phyloP scores from a whole-genome alignment of 2,113 vertebrate species.

The Meleagris gallopavo region DNA sequence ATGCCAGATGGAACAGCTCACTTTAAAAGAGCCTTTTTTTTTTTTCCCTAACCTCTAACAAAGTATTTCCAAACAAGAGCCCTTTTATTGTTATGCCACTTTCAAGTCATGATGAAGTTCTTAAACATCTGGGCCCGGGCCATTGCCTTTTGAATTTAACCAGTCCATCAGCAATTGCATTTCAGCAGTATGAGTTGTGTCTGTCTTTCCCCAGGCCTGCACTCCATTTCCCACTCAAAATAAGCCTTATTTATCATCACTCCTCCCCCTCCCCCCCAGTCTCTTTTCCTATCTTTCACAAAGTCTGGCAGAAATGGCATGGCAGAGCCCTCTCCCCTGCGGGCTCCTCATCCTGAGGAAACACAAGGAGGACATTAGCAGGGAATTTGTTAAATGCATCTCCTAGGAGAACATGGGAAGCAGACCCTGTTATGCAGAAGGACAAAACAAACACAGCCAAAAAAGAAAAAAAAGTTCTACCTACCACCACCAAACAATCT shows the following conservation, averaged over 20 bases:
- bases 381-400: not conserved
- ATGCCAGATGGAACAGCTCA: not conserved
- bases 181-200: slow-evolving; percentile 26
- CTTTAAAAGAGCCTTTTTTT: not conserved
- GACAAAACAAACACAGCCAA: not conserved
- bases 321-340: not conserved
- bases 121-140: slow-evolving; percentile 19
- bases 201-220: slow-evolving; percentile 29
- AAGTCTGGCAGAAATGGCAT: not conserved
- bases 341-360: not conserved
- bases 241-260: not conserved
- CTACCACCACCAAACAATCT: not conserved
- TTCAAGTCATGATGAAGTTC: slow-evolving; percentile 22
- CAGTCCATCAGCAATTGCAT: slow-evolving; percentile 34
- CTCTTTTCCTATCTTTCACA: not conserved
- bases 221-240: slow-evolving; percentile 5
- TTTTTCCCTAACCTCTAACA: not conserved
- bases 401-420: not conserved
- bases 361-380: not conserved
- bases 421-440: not conserved
- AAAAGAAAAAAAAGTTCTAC: not conserved
- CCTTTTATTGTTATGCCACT: slow-evolving; percentile 29
- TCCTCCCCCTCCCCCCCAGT: too few species aligned
- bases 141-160: slow-evolving; percentile 3
- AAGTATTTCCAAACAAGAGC: not conserved